phyloP scores from a whole-genome alignment of 1,140 invertebrate species.

The Pantala flavescens region DNA sequence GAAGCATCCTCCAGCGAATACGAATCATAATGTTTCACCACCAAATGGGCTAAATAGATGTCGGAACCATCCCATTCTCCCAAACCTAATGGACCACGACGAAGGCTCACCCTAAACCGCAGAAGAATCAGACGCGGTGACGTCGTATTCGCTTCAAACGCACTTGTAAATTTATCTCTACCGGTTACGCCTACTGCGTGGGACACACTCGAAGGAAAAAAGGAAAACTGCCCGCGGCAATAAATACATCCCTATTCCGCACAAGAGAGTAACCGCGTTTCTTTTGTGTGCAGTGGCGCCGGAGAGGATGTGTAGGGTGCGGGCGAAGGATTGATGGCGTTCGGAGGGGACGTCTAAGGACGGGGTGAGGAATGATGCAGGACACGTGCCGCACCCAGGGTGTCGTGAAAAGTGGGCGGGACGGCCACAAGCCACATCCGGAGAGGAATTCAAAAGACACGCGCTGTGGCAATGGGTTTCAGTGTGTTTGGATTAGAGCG shows the following conservation, averaged over 20 bases:
- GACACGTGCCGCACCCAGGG: neutral
- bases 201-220: neutral
- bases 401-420: neutral
- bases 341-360: neutral
- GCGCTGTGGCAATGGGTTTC: neutral
- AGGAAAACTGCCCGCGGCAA: neutral
- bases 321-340: neutral
- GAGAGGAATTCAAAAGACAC: neutral
- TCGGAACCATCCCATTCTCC: no score
- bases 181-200: neutral
- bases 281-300: neutral
- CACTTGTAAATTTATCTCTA: neutral
- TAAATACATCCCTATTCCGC: slow-evolving; percentile 5
- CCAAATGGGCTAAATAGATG: no score
- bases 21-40: no score
- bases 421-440: neutral
- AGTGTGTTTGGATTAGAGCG: no score
- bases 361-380: slow-evolving; percentile 6
- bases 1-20: no score
- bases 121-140: no score
- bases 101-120: no score
- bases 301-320: neutral
- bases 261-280: neutral
- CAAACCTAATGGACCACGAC: no score
- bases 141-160: neutral